These are phyloP conservation scores for Lutraria lutraria DNA, from an alignment of 2,888 invertebrate species.

Conservation along the genomic window DNA sequence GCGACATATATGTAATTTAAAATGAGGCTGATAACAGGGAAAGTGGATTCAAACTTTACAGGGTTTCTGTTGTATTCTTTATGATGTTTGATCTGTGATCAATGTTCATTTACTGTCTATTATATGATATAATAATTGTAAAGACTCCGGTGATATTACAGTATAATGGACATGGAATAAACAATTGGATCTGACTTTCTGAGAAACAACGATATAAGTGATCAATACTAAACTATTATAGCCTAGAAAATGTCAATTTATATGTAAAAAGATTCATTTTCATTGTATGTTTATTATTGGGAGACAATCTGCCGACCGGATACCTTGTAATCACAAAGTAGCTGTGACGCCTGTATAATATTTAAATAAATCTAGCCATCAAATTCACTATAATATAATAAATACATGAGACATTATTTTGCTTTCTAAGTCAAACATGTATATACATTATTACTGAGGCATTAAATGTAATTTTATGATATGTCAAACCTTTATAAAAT, in stretches of 20 bases:
- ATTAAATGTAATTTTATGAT: too few relatives aligned
- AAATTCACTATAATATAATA: background rate
- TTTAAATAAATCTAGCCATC: background rate
- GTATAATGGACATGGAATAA: background rate
- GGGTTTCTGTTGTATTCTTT: background rate
- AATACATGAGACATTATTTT: background rate
- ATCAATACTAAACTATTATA: conserved; percentile 7
- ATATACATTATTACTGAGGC: too few relatives aligned
- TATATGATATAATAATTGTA: conserved; percentile 18
- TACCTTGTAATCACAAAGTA: background rate
- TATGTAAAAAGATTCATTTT: background rate
- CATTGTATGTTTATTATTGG: background rate
- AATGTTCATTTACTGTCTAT: conserved; percentile 13
- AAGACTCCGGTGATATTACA: background rate
- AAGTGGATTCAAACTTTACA: conserved; percentile 6
- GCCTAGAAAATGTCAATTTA: conserved; percentile 1
- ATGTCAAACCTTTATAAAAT: too few relatives aligned
- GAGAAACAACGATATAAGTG: background rate
- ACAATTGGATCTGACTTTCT: conserved; percentile 6
- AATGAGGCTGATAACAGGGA: background rate
- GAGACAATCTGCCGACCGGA: conserved; percentile 4
- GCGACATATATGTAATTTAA: conserved; percentile 1
- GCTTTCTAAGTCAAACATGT: too few relatives aligned
- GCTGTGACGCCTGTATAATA: background rate
- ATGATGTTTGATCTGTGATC: conserved; percentile 5